phyloP scores from a whole-genome alignment of 2,888 invertebrate species.

The Cerceris rybyensis region DNA sequence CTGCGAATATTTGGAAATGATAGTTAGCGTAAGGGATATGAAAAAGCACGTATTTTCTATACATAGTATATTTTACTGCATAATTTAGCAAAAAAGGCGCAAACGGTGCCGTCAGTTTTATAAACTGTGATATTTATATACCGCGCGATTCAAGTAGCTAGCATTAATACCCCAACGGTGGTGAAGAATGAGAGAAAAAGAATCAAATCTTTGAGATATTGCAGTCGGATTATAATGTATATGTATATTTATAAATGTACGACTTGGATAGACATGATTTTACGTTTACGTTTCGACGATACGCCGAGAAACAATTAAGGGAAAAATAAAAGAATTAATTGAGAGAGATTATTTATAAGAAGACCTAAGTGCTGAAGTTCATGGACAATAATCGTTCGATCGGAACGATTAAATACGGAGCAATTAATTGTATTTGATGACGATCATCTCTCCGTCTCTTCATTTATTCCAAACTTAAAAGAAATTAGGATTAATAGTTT shows the following conservation, averaged over 20 bases:
- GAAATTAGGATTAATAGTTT: slow-evolving; percentile 50
- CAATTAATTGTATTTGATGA: no score
- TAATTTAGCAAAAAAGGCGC: slow-evolving; percentile 35
- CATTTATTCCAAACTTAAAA: slow-evolving; percentile 31
- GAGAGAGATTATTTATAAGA: no score
- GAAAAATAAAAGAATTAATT: no score
- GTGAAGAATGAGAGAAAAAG: not conserved
- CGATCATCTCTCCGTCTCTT: not conserved
- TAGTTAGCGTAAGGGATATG: not conserved
- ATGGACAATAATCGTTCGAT: no score
- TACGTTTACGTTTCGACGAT: not conserved
- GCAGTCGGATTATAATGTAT: not conserved
- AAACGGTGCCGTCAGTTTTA: slow-evolving; percentile 73
- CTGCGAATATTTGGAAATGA: slow-evolving; percentile 30
- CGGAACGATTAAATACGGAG: no score
- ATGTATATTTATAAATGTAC: slow-evolving; percentile 11
- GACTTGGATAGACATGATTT: not conserved
- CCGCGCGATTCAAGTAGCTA: slow-evolving; percentile 36
- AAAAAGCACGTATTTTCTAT: slow-evolving; percentile 45
- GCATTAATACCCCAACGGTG: not conserved
- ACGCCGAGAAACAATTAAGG: no score
- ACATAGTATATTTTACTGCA: slow-evolving; percentile 29
- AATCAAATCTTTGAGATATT: not conserved
- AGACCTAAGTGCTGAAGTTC: no score
- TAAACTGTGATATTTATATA: slow-evolving; percentile 81